Evolutionary conservation across 2,888 invertebrate genomes (phyloP).

Genomic region (Amitus sp.): DNA sequence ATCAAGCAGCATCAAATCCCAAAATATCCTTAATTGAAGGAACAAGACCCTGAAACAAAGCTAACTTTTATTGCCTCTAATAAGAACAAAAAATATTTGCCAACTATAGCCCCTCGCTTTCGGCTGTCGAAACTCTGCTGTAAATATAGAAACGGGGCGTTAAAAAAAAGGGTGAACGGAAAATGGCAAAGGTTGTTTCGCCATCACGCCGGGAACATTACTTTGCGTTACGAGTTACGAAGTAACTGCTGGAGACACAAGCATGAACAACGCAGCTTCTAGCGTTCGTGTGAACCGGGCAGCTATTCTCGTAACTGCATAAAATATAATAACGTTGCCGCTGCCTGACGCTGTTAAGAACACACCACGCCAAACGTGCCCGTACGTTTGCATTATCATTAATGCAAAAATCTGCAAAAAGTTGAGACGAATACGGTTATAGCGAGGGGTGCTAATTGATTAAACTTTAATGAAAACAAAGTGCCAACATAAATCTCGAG

Average conservation of each 20-base stretch:
- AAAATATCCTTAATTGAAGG: too few relatives aligned
- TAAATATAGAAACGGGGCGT: not conserved
- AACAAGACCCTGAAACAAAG: too few relatives aligned
- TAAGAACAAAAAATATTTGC: too few relatives aligned
- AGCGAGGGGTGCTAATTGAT: constrained; percentile 5
- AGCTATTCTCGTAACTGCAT: constrained; percentile 45
- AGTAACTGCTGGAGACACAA: constrained; percentile 47
- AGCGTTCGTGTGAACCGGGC: constrained; percentile 42
- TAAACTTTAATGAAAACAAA: not conserved
- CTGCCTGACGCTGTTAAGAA: constrained; percentile 47
- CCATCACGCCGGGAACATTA: constrained; percentile 28
- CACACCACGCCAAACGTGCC: constrained; percentile 20
- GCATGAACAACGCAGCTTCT: constrained; percentile 43
- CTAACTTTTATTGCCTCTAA: too few relatives aligned
- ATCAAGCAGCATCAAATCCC: too few relatives aligned
- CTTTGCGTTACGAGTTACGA: constrained; percentile 39
- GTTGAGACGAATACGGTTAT: constrained; percentile 4
- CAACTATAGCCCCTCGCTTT: too few relatives aligned
- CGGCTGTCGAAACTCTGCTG: too few relatives aligned
- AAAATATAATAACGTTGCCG: constrained; percentile 45
- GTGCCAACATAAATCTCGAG: too few relatives aligned
- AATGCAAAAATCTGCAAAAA: constrained; percentile 25
- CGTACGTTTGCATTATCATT: constrained; percentile 33
- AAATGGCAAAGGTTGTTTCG: constrained; percentile 27
- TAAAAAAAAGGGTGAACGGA: constrained; percentile 10